Base-by-base conservation (phyloP, 2,113 vertebrate genomes). In the Centropus unirufus region DNA sequence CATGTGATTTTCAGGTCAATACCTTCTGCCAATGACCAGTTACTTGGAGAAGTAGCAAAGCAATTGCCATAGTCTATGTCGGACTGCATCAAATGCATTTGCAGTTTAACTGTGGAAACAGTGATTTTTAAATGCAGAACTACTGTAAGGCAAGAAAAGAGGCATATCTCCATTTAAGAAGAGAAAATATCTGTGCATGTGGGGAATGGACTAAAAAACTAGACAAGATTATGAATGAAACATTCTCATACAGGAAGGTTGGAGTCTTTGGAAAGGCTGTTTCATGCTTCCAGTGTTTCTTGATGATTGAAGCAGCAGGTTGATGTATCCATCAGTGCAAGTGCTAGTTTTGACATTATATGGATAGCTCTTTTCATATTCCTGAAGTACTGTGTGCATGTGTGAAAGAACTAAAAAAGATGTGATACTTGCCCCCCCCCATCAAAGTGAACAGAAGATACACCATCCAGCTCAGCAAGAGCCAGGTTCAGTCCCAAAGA, bases 181-280 rank as follows among this genome's bases (percentile, higher is more conserved):
- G 55, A 77, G 79, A 86, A 83, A 81, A 47, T 90, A 83, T 55
- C 68, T 59, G 21, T 93, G 61, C 76, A 32, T 81, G 34, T 67
- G 67, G 47, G 51, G 39, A 92, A 70, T 77, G 61, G 64, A 75
- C 54, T 36, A 64, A 77, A 40, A 93, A 72, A 30, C 52, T 76
- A 73, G 74, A 57, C n/a, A 78, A 72, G 74, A 82, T 92, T 87
- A 85, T 95, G 87, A 95, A 97, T 92, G 91, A 64, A 83, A 24
- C 24, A 17, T 89, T 85, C 54, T 92, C 12, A 11, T 96, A 72
- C 47, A 84, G 84, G 22, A 89, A 79, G 39, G 68, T 44, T 44
- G 22, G 58, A 80, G 12, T 66, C 32, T 92, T 77, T 69, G 2
- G 14, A 74, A 88, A 86, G 46, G 74, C 72, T 63, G 20, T 67